Percentiles rank a stretch among this genome's conserved stretches.
phyloP scores from a whole-genome alignment of 2,797 vertebrate species.

The Meriones psammophilus region DNA sequence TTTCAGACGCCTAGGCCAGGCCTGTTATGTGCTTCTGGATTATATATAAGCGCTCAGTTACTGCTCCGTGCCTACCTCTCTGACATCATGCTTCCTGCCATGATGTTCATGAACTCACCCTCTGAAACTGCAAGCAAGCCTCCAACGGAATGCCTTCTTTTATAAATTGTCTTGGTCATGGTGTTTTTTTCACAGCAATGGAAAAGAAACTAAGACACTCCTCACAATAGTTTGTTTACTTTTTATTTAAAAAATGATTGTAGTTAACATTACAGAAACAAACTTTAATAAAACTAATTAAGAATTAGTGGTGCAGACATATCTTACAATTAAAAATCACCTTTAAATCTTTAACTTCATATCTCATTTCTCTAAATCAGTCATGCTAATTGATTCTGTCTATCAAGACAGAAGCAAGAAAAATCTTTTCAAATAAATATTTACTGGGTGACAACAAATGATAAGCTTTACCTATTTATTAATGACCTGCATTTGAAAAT shows the following conservation, averaged over 20 bases:
- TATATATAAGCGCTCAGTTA: not conserved
- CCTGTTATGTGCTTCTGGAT: not conserved
- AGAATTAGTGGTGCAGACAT: not conserved
- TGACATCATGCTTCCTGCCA: too few species aligned
- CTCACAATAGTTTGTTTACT: not conserved
- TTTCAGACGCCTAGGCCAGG: not conserved
- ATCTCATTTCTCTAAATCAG: constrained; percentile 70
- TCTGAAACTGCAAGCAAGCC: not conserved
- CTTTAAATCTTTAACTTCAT: constrained; percentile 59
- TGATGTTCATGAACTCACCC: not conserved
- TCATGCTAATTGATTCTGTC: not conserved
- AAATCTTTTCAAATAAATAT: constrained; percentile 62
- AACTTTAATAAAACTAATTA: not conserved
- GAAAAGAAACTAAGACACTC: not conserved
- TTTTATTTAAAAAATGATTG: constrained; percentile 38
- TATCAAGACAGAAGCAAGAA: constrained; percentile 25
- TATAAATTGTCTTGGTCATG: not conserved
- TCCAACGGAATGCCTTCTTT: not conserved
- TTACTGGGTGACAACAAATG: constrained; percentile 70
- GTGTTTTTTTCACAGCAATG: not conserved
- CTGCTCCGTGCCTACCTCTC: not conserved
- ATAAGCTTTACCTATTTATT: constrained; percentile 73
- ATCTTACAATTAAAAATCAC: constrained; percentile 50
- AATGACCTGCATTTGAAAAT: constrained; percentile 57
- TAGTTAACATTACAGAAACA: constrained; percentile 32